A percentile compares a stretch with the other conserved stretches of the same genome.
Evolutionary conservation across 2,113 vertebrate genomes (phyloP).

Genomic region (Ramphastos sulfuratus): DNA sequence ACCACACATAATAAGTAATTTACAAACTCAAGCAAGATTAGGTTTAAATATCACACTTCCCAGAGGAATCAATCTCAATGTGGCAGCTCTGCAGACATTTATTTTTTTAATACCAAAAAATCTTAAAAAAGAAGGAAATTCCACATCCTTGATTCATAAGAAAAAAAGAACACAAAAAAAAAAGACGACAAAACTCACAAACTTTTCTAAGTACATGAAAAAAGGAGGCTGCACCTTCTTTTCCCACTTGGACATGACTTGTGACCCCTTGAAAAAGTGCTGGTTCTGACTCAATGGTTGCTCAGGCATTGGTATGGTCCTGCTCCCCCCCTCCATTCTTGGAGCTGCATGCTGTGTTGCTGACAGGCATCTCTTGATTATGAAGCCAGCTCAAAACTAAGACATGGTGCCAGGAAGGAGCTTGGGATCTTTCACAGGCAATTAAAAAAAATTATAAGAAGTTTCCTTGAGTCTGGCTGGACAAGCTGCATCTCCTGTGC

Average conservation of each 20-base stretch:
- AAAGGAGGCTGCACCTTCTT: neutral
- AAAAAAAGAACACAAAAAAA: neutral
- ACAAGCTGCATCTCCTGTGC: neutral
- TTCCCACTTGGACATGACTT: rapidly evolving
- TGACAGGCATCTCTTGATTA: neutral
- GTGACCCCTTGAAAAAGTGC: rapidly evolving
- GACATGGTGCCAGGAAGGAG: neutral
- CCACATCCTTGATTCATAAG: neutral
- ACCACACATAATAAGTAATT: slow-evolving; percentile 44
- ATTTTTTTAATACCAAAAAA: neutral
- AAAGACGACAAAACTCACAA: neutral
- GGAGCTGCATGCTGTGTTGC: rapidly evolving
- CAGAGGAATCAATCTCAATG: neutral
- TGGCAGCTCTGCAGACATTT: neutral
- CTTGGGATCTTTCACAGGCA: neutral
- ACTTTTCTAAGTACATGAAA: neutral
- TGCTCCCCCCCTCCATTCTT: neutral
- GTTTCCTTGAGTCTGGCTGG: neutral
- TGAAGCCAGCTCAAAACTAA: neutral
- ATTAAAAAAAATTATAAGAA: neutral
- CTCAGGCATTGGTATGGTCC: rapidly evolving
- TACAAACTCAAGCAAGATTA: slow-evolving; percentile 39
- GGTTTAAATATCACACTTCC: slow-evolving; percentile 39
- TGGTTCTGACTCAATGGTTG: rapidly evolving
- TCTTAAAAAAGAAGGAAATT: neutral